These are phyloP conservation scores for Chalcosyrphus nemorum DNA, from an alignment of 2,888 invertebrate species.

Conservation along the genomic window DNA sequence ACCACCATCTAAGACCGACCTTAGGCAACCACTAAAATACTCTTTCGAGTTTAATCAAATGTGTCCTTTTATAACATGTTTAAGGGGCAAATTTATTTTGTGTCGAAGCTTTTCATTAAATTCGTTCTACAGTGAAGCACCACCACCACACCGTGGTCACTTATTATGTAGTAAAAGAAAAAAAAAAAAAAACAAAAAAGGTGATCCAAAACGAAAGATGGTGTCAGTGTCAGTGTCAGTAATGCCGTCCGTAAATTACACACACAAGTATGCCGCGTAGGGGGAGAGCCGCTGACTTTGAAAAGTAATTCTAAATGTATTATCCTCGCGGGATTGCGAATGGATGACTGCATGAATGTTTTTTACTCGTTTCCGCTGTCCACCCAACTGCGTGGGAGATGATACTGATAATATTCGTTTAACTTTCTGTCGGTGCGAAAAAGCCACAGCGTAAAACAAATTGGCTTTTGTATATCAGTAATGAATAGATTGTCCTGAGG, in stretches of 20 bases:
- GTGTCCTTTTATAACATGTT: neutral
- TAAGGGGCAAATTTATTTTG: neutral
- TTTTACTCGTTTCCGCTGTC: conserved; percentile 12
- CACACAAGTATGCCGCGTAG: conserved; percentile 12
- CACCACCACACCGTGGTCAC: neutral
- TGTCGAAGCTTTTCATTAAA: neutral
- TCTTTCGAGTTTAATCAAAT: neutral
- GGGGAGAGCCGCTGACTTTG: neutral
- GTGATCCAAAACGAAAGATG: conserved; percentile 1
- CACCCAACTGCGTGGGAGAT: conserved; percentile 11
- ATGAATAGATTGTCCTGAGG: conserved; percentile 38
- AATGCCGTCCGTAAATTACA: conserved; percentile 28
- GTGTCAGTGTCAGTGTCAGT: conserved; percentile 2
- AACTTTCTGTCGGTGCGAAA: conserved; percentile 22
- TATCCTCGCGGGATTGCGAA: conserved; percentile 40
- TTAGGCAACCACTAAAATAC: neutral
- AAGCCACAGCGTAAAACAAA: conserved; percentile 16
- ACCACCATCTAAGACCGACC: neutral
- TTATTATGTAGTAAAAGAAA: neutral
- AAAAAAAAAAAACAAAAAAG: neutral
- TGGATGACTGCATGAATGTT: conserved; percentile 30
- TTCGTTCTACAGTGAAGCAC: neutral
- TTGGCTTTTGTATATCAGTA: conserved; percentile 43
- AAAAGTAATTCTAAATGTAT: conserved; percentile 13
- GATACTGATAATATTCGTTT: conserved; percentile 38